Conservation (phyloP, 2,797 vertebrate species). For the Coregonus suidteri region DNA sequence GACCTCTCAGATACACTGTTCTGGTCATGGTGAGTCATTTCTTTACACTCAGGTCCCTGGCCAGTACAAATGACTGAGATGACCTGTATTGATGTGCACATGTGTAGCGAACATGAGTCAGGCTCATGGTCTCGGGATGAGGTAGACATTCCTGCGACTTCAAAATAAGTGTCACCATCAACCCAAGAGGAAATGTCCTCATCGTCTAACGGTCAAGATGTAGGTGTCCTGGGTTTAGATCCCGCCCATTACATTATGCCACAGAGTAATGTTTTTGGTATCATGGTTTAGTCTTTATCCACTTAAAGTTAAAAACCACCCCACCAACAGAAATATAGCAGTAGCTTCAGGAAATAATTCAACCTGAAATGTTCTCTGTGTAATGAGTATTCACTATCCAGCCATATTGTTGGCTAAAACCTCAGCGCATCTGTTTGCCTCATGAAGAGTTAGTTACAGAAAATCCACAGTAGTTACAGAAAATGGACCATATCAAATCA, state of each 20-base stretch:
- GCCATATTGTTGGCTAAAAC: neutral
- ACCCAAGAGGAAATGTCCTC: no score
- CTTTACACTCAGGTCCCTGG: neutral
- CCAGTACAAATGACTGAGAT: neutral
- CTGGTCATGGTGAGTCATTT: constrained; percentile 9
- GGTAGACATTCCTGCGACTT: no score
- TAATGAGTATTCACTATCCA: neutral
- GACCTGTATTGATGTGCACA: neutral
- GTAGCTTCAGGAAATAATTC: no score
- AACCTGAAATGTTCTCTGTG: no score
- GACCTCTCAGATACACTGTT: constrained; percentile 76
- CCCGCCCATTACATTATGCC: neutral
- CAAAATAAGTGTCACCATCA: no score
- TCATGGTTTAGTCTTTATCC: neutral
- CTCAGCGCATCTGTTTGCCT: neutral
- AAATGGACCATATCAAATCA: neutral
- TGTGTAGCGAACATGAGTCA: no score
- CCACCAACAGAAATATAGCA: no score
- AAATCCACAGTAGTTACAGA: neutral
- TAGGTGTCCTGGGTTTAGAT: no score
- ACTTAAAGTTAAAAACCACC: neutral
- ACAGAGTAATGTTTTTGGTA: neutral
- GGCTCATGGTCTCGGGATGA: no score
- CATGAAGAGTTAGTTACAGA: neutral
- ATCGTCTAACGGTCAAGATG: no score